Conservation (phyloP, 2,113 vertebrate genomes). For the Oncorhynchus keta region DNA sequence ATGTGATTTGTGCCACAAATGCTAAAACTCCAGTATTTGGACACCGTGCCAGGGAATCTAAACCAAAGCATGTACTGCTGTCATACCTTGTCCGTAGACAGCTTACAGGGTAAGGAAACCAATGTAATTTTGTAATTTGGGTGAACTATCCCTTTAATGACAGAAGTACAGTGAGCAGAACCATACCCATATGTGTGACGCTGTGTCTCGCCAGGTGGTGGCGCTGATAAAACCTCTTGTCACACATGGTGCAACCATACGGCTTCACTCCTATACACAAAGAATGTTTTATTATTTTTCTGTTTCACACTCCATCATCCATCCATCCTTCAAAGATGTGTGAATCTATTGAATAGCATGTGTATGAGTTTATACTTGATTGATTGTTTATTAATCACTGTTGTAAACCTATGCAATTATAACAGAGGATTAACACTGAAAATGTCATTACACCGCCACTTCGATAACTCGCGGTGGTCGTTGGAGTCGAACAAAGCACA, state of each 20-base stretch:
- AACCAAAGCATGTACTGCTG: no score
- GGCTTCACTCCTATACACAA: slow-evolving; percentile 91
- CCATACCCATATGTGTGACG: slow-evolving; percentile 90
- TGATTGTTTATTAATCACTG: neutral
- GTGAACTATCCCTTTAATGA: neutral
- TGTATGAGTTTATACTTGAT: neutral
- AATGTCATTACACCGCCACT: neutral
- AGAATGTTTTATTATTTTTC: slow-evolving; percentile 31
- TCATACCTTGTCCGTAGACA: no score
- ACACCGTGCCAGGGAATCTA: no score
- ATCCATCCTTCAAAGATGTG: neutral
- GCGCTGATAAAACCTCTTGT: slow-evolving; percentile 98
- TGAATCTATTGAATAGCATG: neutral
- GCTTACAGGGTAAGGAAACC: no score
- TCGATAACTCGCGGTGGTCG: neutral
- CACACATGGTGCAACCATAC: slow-evolving; percentile 91
- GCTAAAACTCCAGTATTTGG: no score
- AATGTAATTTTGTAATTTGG: no score
- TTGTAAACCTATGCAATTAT: neutral
- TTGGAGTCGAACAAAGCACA: neutral
- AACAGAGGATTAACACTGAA: neutral
- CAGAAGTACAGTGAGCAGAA: slow-evolving; percentile 38
- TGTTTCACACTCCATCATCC: neutral
- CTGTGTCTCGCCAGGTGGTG: slow-evolving; percentile 97
- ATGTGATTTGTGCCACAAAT: no score